Conservation (phyloP, 2,888 invertebrate species). For the Anthrax anthrax region DNA sequence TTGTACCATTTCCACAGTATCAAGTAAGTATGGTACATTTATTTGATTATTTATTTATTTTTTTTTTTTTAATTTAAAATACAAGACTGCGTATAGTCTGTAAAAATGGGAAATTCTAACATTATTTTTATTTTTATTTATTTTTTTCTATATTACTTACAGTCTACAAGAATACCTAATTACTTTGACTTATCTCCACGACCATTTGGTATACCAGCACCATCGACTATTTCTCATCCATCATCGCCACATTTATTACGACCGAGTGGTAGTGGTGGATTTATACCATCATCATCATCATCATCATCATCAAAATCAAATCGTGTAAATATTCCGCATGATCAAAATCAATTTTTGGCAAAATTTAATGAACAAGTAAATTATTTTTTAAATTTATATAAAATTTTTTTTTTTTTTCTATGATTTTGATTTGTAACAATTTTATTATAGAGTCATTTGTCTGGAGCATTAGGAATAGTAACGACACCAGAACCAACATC, state of each 20-base stretch:
- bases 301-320: not conserved
- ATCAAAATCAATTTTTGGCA: conserved; percentile 31
- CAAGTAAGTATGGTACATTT: conserved; percentile 12
- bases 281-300: not conserved
- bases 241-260: conserved; percentile 21
- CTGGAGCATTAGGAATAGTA: not conserved
- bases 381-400: not conserved
- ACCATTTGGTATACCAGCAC: conserved; percentile 26
- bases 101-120: not conserved
- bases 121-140: not conserved
- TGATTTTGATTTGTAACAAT: too few relatives aligned
- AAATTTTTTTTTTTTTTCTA: too few relatives aligned
- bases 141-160: conserved; percentile 14
- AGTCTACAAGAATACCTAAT: conserved; percentile 28
- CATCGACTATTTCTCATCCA: conserved; percentile 23
- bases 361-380: conserved; percentile 32
- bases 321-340: conserved; percentile 30
- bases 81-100: not conserved
- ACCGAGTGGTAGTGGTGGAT: conserved; percentile 15
- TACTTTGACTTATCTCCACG: conserved; percentile 34
- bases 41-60: too few relatives aligned
- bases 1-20: conserved; percentile 19
- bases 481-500: not conserved
- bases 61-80: not conserved
- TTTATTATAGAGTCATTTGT: conserved; percentile 1